These are phyloP conservation scores for Pilophorus perplexus DNA, from an alignment of 2,888 invertebrate species.

Conservation along the genomic window DNA sequence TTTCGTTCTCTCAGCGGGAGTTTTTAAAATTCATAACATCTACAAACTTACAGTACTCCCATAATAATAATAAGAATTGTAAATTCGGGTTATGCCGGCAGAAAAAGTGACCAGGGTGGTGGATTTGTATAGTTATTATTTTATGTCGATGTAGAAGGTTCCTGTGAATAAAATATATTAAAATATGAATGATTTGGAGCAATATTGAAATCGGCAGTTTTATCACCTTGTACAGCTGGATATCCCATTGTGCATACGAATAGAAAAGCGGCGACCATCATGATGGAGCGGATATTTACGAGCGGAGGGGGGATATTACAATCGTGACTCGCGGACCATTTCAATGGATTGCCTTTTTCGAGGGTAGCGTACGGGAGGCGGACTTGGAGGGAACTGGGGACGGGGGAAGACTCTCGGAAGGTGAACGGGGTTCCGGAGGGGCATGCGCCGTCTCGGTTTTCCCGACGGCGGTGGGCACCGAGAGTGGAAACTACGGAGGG, in stretches of 20 bases:
- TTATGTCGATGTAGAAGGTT: too few species aligned
- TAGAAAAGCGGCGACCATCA: conserved; percentile 2
- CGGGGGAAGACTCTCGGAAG: not conserved
- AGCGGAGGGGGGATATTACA: not conserved
- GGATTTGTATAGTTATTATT: too few species aligned
- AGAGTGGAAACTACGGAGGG: conserved; percentile 1
- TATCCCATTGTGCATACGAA: conserved; percentile 25
- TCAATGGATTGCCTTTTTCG: not conserved
- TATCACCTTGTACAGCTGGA: conserved; percentile 22
- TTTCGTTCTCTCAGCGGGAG: too few species aligned
- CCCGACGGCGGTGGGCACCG: too few species aligned
- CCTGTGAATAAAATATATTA: too few species aligned
- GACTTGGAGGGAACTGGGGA: conserved; percentile 21
- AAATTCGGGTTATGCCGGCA: too few species aligned
- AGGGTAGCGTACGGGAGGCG: conserved; percentile 18
- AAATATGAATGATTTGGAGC: not conserved
- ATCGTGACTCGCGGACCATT: conserved; percentile 31
- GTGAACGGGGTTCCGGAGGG: not conserved
- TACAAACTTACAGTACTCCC: too few species aligned
- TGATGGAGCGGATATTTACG: not conserved
- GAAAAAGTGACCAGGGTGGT: too few species aligned
- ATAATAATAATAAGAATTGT: too few species aligned
- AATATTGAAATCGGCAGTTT: too few species aligned
- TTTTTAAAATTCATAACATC: too few species aligned
- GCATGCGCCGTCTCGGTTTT: not conserved